Base-by-base conservation (phyloP, 2,888 invertebrate genomes). In the Itoplectis maculator region DNA sequence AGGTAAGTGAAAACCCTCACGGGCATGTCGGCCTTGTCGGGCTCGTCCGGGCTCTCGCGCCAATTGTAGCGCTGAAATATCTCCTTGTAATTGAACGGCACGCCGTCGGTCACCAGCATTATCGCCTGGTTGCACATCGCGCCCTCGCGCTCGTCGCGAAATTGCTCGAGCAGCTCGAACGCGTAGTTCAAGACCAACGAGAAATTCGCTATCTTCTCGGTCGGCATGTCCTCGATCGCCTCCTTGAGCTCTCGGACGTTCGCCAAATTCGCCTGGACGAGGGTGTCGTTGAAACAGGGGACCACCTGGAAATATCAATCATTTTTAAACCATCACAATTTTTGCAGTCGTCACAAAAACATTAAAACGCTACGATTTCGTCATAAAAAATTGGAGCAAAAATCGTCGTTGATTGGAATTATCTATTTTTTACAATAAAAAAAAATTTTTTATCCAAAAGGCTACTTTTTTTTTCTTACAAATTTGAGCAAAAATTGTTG, bases 51-150 rank as follows among this genome's bases (percentile, higher is more conserved):
- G 87, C 94, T 93, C 86, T 95, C 94, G 35, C 94, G 94, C 97
- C 97, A 97, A 93, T 99, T 99, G 94, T 97, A 98, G 86, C 95
- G 94, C 90, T 97, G 95, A 93, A 99, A 99, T 77, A 99, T 96
- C 89, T 98, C 97, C 91, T 97, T 96, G 93, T 96, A 98, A 91
- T 97, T 97, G 90, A 98, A 97, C 59, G 99, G 98, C 15, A 99
- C 98, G 29, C 99, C 99, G 93, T 99, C 99, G n/a, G 99, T 99
- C 87, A 99, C 96, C 87, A 99, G 94, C 99, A 99, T 99, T 89
- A 99, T 99, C 40, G 99, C 99, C 94, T 99, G 97, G 93, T 98
- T 98, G 90, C 95, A 95, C 85, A 94, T 94, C 54, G 96, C 96
- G 56, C 96, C 96, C 59, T 95, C 94, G 65, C 94, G 94, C 84